Evolutionary conservation across 2,888 invertebrate species (phyloP), one percentile per base, ranked within the genome.

Genomic region (Patella depressa): DNA sequence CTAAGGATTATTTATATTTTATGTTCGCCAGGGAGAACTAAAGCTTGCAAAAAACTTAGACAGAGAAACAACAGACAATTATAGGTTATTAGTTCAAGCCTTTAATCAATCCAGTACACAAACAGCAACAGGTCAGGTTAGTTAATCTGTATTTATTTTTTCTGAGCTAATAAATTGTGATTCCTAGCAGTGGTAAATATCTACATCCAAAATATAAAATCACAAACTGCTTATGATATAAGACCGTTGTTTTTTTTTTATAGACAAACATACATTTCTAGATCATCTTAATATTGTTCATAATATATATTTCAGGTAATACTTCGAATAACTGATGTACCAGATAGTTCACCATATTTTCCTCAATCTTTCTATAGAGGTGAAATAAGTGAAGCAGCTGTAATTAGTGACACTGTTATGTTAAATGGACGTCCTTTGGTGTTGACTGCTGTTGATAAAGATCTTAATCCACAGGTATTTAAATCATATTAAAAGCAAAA

Each of bases 121-220:
- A 11, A 65, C 71, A 34, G 81, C 80, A 9, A 69, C 78, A 54
- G 80, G 80, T 15, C 82, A 81, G 82, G 82, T 83, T 45, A 76
- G 69, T 29, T 24, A 45, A 3, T 72, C 54, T 19, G 15, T 19
- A 53, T 17, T 29, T 17, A 45, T 45, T 45, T 45, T 45, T 45
- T 45, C 45, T 45, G 9, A 45, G 9, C 45, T 45, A 45, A 45
- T 45, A 45, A 45, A 45, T 45, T 45, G 1, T 45, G 9, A 45
- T 45, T 45, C 45, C 9, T 45, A 45, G 45, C 7, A 45, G 45
- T 45, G 9, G 45, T 45, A 45, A 45, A 45, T 45, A 45, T 45
- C 1, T 45, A 7, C 0, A 45, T 45, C 45, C 45, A 45, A 45
- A 45, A 45, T 45, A 45, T 45, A 45, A 45, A 45, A 45, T 45